Conservation (phyloP, 37 sponge, comb jelly and placozoan genomes). For the Oopsacas minuta region DNA sequence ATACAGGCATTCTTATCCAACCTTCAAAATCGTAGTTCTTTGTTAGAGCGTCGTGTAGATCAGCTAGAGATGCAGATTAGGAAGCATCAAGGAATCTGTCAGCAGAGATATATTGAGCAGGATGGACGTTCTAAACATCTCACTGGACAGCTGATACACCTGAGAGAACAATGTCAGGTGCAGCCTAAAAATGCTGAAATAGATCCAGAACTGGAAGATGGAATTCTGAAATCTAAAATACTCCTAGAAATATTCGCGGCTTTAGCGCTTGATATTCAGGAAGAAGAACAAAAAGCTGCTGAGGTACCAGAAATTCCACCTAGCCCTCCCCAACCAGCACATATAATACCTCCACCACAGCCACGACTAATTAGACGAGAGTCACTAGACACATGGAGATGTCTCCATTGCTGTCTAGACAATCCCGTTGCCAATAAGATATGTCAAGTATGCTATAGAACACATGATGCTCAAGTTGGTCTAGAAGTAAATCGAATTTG, state of each 20-base stretch:
- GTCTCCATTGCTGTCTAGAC: neutral
- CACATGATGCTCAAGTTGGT: neutral
- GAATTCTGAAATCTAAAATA: neutral
- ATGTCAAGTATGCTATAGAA: neutral
- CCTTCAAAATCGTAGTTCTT: neutral
- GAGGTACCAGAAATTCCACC: neutral
- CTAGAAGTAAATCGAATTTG: neutral
- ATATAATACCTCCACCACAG: neutral
- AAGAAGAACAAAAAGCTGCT: neutral
- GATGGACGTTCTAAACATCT: neutral
- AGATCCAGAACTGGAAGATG: neutral
- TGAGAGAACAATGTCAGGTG: neutral
- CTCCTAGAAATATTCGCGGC: neutral
- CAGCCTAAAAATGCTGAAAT: neutral
- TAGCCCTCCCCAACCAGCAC: neutral
- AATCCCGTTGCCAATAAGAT: neutral
- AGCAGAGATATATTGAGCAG: constrained; percentile 11
- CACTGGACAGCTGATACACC: neutral
- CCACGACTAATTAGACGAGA: neutral
- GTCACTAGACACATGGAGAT: neutral
- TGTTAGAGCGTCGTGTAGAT: neutral
- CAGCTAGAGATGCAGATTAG: neutral
- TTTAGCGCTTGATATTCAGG: neutral
- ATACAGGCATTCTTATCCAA: neutral
- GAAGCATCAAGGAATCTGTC: neutral